Base-by-base conservation (phyloP, 2,888 invertebrate species). In the Patella caerulea region DNA sequence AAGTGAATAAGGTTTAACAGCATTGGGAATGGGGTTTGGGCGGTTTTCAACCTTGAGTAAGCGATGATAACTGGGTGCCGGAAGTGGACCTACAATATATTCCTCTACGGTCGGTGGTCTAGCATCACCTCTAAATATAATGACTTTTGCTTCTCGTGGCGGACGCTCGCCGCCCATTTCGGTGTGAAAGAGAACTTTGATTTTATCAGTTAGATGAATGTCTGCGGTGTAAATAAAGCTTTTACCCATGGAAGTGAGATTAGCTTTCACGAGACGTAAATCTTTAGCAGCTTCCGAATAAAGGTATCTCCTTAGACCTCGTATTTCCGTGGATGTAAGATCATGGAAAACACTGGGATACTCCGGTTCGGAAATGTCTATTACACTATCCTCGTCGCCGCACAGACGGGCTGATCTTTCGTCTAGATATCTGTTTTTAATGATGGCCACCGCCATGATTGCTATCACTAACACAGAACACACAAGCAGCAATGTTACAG, bases 71-170 rank as follows among this genome's bases (percentile, higher is more conserved):
- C 29, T 75, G 1, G 84, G 84, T 17, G 79, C 76, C 11, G 85
- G 85, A 34, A 85, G 65, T n/a, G 83, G 83, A 4, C 76, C 76
- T 15, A 65, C 65, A 24, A 65, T 65, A 65, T 85, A 86, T 79
- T 88, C 88, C 72, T 86, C 83, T 0, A 85, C 83, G 11, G 73
- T 79, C 2, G 87, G 86, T 1, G 81, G 78, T 7, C 24, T 15
- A n/a, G 78, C 55, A 55, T 87, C 86, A 14, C 87, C 87, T 11
- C 86, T 81, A 73, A 83, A 85, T 71, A 88, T 52, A 1, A 86
- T 80, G 19, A 85, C 86, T 15, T 82, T 81, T 14, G 87, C 87
- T 71, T 81, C 78, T 17, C 88, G 79, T 11, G 72, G 71, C 5
- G 87, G 87, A 69, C 83, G 76, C 2, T 56, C 12, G 17, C 76